These are phyloP conservation scores for Druon quercuslanigerum DNA, from an alignment of 1,140 invertebrate species.

Conservation along the genomic window DNA sequence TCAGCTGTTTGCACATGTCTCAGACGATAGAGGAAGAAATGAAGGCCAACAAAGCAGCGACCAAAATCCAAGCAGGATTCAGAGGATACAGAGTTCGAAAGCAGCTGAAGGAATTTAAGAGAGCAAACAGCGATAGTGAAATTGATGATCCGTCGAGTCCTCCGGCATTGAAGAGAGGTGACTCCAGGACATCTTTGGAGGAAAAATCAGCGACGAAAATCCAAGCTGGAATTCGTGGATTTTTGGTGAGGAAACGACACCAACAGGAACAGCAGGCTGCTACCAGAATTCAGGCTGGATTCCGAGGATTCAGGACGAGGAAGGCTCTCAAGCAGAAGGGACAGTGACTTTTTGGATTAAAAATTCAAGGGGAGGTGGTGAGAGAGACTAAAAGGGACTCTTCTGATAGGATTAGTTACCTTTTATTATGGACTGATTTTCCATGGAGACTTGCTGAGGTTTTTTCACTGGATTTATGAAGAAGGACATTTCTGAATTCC, in stretches of 20 bases:
- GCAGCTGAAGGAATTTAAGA: slow-evolving; percentile 71
- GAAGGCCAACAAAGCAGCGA: slow-evolving; percentile 77
- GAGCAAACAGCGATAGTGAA: slow-evolving; percentile 36
- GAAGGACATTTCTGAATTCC: background rate
- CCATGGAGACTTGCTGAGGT: slow-evolving; percentile 10
- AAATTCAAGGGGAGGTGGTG: background rate
- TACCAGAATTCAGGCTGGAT: slow-evolving; percentile 79
- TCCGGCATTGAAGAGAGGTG: slow-evolving; percentile 37
- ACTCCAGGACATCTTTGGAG: slow-evolving; percentile 63
- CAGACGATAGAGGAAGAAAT: slow-evolving; percentile 43
- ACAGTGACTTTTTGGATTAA: slow-evolving; percentile 50
- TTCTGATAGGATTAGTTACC: slow-evolving; percentile 6
- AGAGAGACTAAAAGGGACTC: slow-evolving; percentile 29
- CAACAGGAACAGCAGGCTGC: slow-evolving; percentile 77
- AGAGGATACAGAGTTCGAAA: slow-evolving; percentile 83
- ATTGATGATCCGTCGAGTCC: slow-evolving; percentile 38
- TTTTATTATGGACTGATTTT: slow-evolving; percentile 18
- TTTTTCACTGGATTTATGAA: background rate
- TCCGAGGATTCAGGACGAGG: slow-evolving; percentile 77
- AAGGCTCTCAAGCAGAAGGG: slow-evolving; percentile 69
- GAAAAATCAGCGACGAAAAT: slow-evolving; percentile 84
- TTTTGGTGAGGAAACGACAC: slow-evolving; percentile 80
- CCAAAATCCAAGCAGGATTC: slow-evolving; percentile 85
- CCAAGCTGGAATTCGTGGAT: slow-evolving; percentile 84
- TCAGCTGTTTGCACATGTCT: background rate